A percentile compares a stretch with the other conserved stretches of the same genome.
These are phyloP conservation scores for Neoitamus cyanurus DNA, from an alignment of 2,888 invertebrate genomes.

Conservation along the genomic window DNA sequence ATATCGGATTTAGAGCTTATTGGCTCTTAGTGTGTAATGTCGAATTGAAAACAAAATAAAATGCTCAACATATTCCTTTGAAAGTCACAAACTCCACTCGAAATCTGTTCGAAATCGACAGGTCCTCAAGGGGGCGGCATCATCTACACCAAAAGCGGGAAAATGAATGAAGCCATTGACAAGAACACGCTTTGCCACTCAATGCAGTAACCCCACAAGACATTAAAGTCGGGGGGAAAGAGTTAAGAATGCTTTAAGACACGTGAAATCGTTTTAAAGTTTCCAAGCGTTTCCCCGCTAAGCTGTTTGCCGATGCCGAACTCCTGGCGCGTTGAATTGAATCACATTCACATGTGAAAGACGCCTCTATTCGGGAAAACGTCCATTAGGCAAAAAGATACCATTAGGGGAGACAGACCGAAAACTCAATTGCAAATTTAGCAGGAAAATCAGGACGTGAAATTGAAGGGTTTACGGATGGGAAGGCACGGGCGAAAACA, in stretches of 20 bases:
- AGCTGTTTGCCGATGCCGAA: background rate
- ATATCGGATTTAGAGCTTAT: background rate
- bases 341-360: background rate
- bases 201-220: background rate
- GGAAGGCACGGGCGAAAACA: background rate
- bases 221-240: background rate
- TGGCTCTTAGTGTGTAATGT: background rate
- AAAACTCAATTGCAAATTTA: background rate
- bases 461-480: background rate
- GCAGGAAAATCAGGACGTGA: background rate
- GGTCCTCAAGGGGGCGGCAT: background rate
- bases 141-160: background rate
- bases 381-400: background rate
- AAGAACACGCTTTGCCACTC: background rate
- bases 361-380: background rate
- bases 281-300: background rate
- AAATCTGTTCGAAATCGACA: background rate
- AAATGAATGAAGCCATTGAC: constrained; percentile 5
- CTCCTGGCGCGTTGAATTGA: background rate
- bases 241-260: background rate
- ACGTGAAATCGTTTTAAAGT: background rate
- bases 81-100: background rate
- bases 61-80: background rate
- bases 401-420: background rate
- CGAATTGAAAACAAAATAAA: background rate